These are phyloP conservation scores for Tachuris rubrigastra DNA, from an alignment of 2,113 vertebrate species.

Conservation along the genomic window DNA sequence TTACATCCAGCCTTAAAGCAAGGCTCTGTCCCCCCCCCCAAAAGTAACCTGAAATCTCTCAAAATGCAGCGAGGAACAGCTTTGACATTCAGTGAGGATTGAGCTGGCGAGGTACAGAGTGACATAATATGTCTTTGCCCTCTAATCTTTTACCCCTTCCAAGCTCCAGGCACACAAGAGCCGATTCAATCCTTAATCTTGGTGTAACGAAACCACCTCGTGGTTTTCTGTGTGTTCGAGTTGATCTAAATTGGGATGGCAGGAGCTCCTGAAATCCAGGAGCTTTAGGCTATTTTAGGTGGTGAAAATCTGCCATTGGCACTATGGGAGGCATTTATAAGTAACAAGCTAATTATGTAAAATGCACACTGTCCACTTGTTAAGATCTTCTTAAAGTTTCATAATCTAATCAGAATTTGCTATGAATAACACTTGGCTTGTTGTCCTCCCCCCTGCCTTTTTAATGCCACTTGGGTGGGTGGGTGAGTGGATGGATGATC, in stretches of 20 bases:
- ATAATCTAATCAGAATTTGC: constrained; percentile 58
- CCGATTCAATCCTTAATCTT: constrained; percentile 55
- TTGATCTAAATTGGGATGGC: constrained; percentile 64
- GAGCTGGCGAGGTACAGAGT: not conserved
- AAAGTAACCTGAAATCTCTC: not conserved
- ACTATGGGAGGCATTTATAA: constrained; percentile 45
- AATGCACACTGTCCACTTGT: constrained; percentile 51
- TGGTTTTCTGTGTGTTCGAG: constrained; percentile 25
- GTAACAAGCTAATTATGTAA: constrained; percentile 64
- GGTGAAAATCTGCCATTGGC: constrained; percentile 57
- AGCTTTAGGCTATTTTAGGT: constrained; percentile 65
- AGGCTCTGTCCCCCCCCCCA: not conserved
- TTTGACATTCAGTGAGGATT: not conserved
- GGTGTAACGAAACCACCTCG: constrained; percentile 26
- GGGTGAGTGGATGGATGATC: not conserved
- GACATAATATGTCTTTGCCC: constrained; percentile 30
- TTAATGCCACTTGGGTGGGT: not conserved
- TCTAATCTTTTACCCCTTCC: constrained; percentile 28
- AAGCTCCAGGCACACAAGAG: constrained; percentile 47
- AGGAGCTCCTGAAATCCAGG: constrained; percentile 32
- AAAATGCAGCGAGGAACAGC: not conserved
- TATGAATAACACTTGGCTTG: constrained; percentile 49
- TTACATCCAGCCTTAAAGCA: not conserved
- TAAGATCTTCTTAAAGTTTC: constrained; percentile 62
- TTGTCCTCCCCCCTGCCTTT: constrained; percentile 8